Percentiles rank a stretch among this genome's conserved stretches.
Conservation (phyloP, 1,140 invertebrate species). For the Aphidius ervi region DNA sequence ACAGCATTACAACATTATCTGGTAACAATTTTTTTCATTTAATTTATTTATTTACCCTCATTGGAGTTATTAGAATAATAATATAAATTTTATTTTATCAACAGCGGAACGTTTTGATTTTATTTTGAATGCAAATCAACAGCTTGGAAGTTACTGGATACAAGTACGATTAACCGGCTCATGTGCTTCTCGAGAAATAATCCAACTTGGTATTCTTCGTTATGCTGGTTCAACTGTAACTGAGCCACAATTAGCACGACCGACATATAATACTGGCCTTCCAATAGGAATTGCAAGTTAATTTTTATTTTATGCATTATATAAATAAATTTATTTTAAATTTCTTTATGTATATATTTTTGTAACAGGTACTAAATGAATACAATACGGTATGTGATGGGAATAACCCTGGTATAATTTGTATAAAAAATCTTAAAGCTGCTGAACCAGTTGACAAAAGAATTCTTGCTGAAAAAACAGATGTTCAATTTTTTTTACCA, state of each 20-base stretch:
- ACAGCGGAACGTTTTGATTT: conserved; percentile 56
- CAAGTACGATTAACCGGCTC: conserved; percentile 44
- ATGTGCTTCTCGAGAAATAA: conserved; percentile 43
- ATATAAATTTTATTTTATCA: conserved; percentile 26
- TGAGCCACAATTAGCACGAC: neutral
- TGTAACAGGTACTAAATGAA: conserved; percentile 13
- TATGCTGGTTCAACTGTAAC: conserved; percentile 33
- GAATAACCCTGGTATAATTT: neutral
- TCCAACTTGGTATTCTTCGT: conserved; percentile 50
- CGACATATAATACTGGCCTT: conserved; percentile 6
- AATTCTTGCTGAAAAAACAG: conserved; percentile 10
- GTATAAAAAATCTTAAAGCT: conserved; percentile 8
- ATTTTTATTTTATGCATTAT: neutral
- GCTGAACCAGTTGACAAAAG: conserved; percentile 9
- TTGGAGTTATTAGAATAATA: neutral
- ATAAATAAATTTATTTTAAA: neutral
- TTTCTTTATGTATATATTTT: neutral
- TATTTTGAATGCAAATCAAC: conserved; percentile 44
- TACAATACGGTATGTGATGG: conserved; percentile 13
- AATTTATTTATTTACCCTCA: neutral
- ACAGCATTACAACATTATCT: conserved; percentile 17
- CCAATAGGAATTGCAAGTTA: conserved; percentile 13
- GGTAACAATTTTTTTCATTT: conserved; percentile 2
- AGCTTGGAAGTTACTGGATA: conserved; percentile 49
- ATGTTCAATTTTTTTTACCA: conserved; percentile 11